Evolutionary conservation across 2,888 invertebrate genomes (phyloP), one percentile per base, ranked within the genome.

Genomic region (Morpho deidamia): DNA sequence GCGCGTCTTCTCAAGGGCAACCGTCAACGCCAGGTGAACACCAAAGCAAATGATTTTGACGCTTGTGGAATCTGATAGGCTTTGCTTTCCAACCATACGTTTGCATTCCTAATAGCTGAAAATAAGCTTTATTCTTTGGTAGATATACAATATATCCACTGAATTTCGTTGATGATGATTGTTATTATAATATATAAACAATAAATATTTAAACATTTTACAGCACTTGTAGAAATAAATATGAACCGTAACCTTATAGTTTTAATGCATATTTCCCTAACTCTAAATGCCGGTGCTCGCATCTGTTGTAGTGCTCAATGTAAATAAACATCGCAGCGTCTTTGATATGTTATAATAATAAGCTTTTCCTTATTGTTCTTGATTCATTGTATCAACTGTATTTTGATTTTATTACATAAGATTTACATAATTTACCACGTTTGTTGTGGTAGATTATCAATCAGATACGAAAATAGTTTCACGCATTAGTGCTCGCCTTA

Each of bases 1-100:
- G 94, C 95, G 70, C 91, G 93, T 65, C 91, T 94, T 62, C 92
- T 95, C 76, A 93, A 92, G 69, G 92, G 93, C 83, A 92, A 92
- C 74, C 92, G 93, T 69, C 91, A 91, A 68, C 81, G 83, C 64
- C 87, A 87, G 87, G 87, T 88, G 84, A 86, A 58, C 39, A 44
- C 35, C 35, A 40, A 12, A 45, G n/a, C 47, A 49, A 43, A 50
- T 39, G 43, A 32, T 50, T 35, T 51, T 48, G n/a, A 45, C 10
- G 39, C 37, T 32, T 33, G n/a, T n/a, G 10, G 3, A 32, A 4
- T 37, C n/a, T 33, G n/a, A 32, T 14, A 48, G 48, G 10, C 35
- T 11, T 53, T 34, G 23, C 8, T 35, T 55, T 48, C 40, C 54
- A 52, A 44, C 52, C 44, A 51, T 49, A 35, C 8, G 38, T 32